These are phyloP conservation scores for Lasioglossum zephyrum DNA, from an alignment of 2,888 invertebrate genomes.

Conservation along the genomic window DNA sequence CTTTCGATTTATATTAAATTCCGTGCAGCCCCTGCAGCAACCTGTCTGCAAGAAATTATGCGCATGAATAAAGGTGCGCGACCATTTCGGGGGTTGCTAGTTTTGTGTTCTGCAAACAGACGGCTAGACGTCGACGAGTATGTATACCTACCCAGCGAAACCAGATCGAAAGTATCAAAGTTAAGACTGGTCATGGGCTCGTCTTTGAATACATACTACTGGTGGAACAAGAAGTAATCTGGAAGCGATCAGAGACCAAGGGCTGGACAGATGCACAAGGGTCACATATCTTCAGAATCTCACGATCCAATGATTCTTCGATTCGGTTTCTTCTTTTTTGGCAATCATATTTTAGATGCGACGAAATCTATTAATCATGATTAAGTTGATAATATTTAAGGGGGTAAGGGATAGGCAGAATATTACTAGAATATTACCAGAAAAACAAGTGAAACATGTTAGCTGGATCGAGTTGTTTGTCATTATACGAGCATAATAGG, in stretches of 20 bases:
- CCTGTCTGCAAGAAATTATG: constrained; percentile 68
- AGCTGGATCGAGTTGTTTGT: too few relatives aligned
- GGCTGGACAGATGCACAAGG: constrained; percentile 67
- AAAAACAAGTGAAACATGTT: too few relatives aligned
- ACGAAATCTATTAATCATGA: not conserved
- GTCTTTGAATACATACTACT: constrained; percentile 41
- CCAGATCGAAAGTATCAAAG: constrained; percentile 76
- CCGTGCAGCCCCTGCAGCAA: constrained; percentile 62
- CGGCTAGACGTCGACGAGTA: constrained; percentile 35
- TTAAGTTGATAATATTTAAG: too few relatives aligned
- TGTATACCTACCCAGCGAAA: constrained; percentile 47
- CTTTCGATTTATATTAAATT: constrained; percentile 73
- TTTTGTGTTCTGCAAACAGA: constrained; percentile 53
- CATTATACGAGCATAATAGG: too few relatives aligned
- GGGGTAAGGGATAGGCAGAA: too few relatives aligned
- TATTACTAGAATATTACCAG: too few relatives aligned
- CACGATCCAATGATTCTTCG: constrained; percentile 44
- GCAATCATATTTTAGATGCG: not conserved
- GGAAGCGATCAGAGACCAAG: constrained; percentile 61
- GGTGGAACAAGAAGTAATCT: constrained; percentile 38
- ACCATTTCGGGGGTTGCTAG: constrained; percentile 40
- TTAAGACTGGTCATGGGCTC: constrained; percentile 83
- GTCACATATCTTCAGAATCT: constrained; percentile 72
- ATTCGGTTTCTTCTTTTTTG: constrained; percentile 48
- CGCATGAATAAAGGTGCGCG: constrained; percentile 63